Base-by-base conservation (phyloP, 30 jellyfish, hydroid and myxozoan species). In the Clytia hemisphaerica region DNA sequence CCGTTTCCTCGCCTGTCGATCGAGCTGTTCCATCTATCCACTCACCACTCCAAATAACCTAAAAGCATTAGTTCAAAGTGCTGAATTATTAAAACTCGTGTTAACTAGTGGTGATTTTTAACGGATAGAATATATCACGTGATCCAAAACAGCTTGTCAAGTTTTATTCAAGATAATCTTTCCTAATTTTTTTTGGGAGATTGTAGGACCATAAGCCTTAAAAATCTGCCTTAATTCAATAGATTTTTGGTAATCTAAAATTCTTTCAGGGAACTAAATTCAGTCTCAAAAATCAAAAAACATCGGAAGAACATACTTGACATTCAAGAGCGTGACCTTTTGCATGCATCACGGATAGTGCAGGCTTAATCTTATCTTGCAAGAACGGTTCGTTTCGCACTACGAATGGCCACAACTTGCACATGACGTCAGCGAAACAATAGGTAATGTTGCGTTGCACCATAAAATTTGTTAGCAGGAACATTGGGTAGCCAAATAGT, bases 1-100 rank as follows among this genome's bases (percentile, higher is more conserved):
- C 81, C 30, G 46, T 66, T 72, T 72, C 83, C 63, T 72, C 83
- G 15, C 83, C 83, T 31, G 47, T 35, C 7, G 83, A 45, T 40
- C 55, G 29, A 29, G 76, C 78, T 35, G 61, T 72, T 1, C 83
- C 83, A 14, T 72, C 73, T 37, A 16, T 35, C 83, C 83, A 72
- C 47, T 45, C 27, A n/a, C 83, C 83, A 28, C 83, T 66, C 18
- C 37, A 72, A 15, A 72, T 6, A 9, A 72, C 66, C 83, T 72
- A 19, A 31, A n/a, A 22, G 37, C 15, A 4, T 22, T 19, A 40
- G 16, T 40, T 16, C 16, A 7, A 7, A 40, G 14, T 16, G 16
- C 16, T 16, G 16, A 40, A 40, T 40, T 40, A 10, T 40, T 40
- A 40, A 40, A 40, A 7, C 53, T 40, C 53, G 10, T n/a, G n/a